Conservation (phyloP, 2,888 invertebrate species). For the Megaustenia siamemsis region DNA sequence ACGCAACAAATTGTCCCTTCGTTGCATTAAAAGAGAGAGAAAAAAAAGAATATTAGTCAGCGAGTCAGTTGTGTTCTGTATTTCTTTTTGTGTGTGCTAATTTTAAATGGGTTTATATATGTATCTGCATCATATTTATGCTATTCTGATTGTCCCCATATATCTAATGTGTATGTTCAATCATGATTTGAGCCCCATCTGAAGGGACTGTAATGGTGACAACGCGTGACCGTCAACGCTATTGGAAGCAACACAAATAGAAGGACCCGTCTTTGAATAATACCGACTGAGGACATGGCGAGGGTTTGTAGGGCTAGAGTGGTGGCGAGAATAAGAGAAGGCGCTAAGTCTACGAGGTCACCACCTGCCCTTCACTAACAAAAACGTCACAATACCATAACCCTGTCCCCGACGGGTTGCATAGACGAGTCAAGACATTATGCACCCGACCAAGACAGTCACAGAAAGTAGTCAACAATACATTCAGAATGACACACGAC, state of each 20-base stretch:
- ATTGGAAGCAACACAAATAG: not conserved
- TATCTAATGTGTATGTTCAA: too few relatives aligned
- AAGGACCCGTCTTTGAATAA: not conserved
- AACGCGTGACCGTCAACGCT: not conserved
- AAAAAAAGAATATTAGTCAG: too few relatives aligned
- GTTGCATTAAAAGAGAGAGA: too few relatives aligned
- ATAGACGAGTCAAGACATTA: conserved; percentile 4
- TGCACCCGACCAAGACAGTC: conserved; percentile 5
- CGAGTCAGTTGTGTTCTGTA: too few relatives aligned
- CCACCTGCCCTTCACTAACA: not conserved
- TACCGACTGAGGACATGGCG: not conserved
- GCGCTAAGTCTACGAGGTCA: conserved; percentile 3
- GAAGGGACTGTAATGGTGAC: too few relatives aligned
- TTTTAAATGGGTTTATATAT: too few relatives aligned
- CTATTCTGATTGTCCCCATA: too few relatives aligned
- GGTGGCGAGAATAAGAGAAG: not conserved
- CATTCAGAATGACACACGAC: not conserved
- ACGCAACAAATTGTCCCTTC: too few relatives aligned
- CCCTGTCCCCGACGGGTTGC: not conserved
- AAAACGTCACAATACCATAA: not conserved
- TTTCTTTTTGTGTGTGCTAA: too few relatives aligned
- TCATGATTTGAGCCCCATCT: too few relatives aligned
- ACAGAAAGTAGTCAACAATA: not conserved
- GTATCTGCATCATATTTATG: too few relatives aligned
- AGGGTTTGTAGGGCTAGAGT: not conserved